Base-by-base conservation (phyloP, 1,140 invertebrate genomes). In the Antheraea mylitta region DNA sequence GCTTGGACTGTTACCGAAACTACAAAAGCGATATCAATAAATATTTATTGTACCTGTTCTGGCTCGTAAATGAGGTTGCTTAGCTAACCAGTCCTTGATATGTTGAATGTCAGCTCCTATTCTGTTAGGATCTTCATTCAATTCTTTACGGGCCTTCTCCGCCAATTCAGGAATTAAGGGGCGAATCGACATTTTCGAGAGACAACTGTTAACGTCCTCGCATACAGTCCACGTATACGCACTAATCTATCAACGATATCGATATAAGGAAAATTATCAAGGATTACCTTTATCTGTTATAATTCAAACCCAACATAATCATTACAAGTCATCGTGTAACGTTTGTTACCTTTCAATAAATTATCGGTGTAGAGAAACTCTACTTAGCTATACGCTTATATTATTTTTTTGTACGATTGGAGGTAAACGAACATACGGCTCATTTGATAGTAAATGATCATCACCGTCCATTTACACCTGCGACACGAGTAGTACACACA, bases 21-120 rank as follows among this genome's bases (percentile, higher is more conserved):
- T n/a, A n/a, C n/a, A n/a, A n/a, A n/a, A n/a, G n/a, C n/a, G n/a
- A n/a, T n/a, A 53, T 53, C 16, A 67, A 61, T n/a, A 18, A 67
- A 61, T 18, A 18, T 67, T 36, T 30, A 7, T 3, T 42, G 67
- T 75, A 91, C 87, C 86, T 78, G 83, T 85, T 64, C 87, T 79
- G 11, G 85, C 87, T 11, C 68, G 75, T 22, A 95, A 73, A 84
- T 96, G 94, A 5, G 94, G 93, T 62, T 95, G 94, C 79, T 95
- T 95, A 16, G 83, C 83, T 16, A 95, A 79, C 95, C 95, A 96
- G 45, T 95, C 93, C 38, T 93, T 93, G 18, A 96, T 92, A 62
- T 93, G 90, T 67, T 93, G 81, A 7, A 96, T 79, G 75, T 95
- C 95, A 53, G 91, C 87, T 0, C 76, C 69, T 3, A 94, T 78